Percentiles rank a stretch among this genome's conserved stretches.
Conservation (phyloP, 2,113 vertebrate species). For the Lophura nycthemera region DNA sequence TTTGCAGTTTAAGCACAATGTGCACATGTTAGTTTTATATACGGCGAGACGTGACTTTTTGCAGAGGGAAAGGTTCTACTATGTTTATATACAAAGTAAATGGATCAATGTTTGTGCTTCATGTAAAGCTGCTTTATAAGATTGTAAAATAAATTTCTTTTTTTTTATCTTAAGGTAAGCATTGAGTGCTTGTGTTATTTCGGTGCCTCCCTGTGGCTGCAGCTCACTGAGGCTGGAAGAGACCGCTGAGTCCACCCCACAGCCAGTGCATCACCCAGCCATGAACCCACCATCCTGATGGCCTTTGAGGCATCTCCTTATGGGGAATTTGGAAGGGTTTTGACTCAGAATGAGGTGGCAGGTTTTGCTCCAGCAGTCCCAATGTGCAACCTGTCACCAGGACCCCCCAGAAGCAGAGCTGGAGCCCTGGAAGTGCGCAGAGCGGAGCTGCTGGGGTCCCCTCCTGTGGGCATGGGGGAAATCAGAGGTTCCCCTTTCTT, state of each 20-base stretch:
- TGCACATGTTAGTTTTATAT: constrained; percentile 95
- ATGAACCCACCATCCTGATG: background rate
- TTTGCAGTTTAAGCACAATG: constrained; percentile 96
- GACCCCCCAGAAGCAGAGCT: rapidly evolving
- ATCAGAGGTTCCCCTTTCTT: constrained; percentile 10
- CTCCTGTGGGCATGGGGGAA: background rate
- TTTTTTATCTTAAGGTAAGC: constrained; percentile 72
- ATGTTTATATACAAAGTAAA: constrained; percentile 89
- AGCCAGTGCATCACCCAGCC: too few relatives aligned
- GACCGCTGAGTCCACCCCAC: too few relatives aligned
- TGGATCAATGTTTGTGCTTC: constrained; percentile 88
- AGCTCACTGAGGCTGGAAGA: too few relatives aligned
- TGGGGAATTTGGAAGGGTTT: background rate
- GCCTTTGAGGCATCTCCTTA: background rate
- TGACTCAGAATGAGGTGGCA: background rate
- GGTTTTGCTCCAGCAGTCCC: rapidly evolving
- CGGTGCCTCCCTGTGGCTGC: rapidly evolving
- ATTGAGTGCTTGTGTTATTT: rapidly evolving
- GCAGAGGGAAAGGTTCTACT: constrained; percentile 79
- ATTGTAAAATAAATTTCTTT: constrained; percentile 88
- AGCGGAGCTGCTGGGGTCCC: background rate
- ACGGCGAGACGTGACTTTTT: constrained; percentile 80
- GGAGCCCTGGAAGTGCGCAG: rapidly evolving
- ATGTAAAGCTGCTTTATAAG: constrained; percentile 92
- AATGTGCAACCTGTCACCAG: too few relatives aligned